Conservation (phyloP, 2,797 vertebrate species). For the Hoplostethus mediterraneus region DNA sequence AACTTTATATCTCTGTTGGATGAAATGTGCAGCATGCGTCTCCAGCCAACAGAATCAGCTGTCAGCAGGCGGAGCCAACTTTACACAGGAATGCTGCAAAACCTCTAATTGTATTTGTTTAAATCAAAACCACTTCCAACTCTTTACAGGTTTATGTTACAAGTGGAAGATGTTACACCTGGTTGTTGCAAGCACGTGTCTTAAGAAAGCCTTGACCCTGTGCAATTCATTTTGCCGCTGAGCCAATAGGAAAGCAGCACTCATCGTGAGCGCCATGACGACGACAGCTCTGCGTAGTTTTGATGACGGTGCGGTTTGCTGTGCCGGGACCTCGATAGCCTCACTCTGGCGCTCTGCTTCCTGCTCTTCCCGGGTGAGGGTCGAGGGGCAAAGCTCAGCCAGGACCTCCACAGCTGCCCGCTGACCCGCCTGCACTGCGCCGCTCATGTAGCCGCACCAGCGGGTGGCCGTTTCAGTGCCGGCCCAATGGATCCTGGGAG, state of each 20-base stretch:
- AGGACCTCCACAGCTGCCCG: constrained; percentile 83
- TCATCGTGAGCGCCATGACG: constrained; percentile 43
- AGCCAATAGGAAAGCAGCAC: constrained; percentile 59
- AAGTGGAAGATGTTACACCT: neutral
- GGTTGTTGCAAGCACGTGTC: constrained; percentile 19
- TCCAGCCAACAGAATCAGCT: neutral
- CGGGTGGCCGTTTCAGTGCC: constrained; percentile 84
- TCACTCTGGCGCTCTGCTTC: constrained; percentile 28
- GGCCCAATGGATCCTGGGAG: constrained; percentile 83
- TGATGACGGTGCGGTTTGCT: constrained; percentile 11
- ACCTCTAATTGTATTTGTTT: no score
- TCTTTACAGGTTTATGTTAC: neutral
- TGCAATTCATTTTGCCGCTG: constrained; percentile 29
- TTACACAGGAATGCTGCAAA: no score
- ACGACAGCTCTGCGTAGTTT: constrained; percentile 31
- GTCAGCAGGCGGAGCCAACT: neutral
- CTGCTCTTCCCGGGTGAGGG: constrained; percentile 70
- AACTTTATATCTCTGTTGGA: neutral
- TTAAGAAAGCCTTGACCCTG: constrained; percentile 33
- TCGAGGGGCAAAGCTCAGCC: constrained; percentile 66
- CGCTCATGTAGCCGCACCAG: constrained; percentile 85
- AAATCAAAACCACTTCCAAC: no score
- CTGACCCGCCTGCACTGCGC: constrained; percentile 81
- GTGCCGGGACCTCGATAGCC: neutral
- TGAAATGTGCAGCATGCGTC: neutral